Conservation (phyloP, 2,113 vertebrate genomes). For the Monopterus albus region DNA sequence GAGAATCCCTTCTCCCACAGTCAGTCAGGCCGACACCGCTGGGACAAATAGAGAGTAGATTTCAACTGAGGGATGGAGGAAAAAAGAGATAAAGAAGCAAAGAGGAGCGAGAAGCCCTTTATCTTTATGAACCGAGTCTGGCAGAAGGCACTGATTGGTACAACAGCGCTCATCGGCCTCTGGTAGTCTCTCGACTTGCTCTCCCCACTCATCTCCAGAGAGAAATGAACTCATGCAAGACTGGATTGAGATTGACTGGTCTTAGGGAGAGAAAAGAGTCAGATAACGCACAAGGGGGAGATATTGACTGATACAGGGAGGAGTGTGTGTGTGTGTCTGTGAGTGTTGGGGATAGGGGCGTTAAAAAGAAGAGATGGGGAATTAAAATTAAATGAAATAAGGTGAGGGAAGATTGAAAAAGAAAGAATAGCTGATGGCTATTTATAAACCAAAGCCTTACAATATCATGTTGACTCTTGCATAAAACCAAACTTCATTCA, state of each 20-base stretch:
- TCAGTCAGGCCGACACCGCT: constrained; percentile 44
- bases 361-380: constrained; percentile 6
- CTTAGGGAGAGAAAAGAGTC: constrained; percentile 40
- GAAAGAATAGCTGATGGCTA: background rate
- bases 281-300: constrained; percentile 50
- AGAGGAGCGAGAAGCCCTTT: constrained; percentile 62
- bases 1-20: constrained; percentile 50
- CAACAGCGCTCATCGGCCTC: constrained; percentile 48
- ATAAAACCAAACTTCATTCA: constrained; percentile 13
- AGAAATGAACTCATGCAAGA: constrained; percentile 73
- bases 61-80: constrained; percentile 30
- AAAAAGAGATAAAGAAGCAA: constrained; percentile 30
- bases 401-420: constrained; percentile 14
- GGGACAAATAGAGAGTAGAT: constrained; percentile 48
- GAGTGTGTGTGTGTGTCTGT: background rate
- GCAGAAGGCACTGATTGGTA: constrained; percentile 73
- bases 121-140: constrained; percentile 67
- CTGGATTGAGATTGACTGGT: constrained; percentile 64
- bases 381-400: constrained; percentile 22
- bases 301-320: constrained; percentile 41
- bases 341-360: background rate
- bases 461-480: background rate
- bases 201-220: constrained; percentile 41
- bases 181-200: constrained; percentile 46
- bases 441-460: constrained; percentile 8